Evolutionary conservation across 2,113 vertebrate species (phyloP), one percentile per base, ranked within the genome.

Genomic region (Phocoena sinus): DNA sequence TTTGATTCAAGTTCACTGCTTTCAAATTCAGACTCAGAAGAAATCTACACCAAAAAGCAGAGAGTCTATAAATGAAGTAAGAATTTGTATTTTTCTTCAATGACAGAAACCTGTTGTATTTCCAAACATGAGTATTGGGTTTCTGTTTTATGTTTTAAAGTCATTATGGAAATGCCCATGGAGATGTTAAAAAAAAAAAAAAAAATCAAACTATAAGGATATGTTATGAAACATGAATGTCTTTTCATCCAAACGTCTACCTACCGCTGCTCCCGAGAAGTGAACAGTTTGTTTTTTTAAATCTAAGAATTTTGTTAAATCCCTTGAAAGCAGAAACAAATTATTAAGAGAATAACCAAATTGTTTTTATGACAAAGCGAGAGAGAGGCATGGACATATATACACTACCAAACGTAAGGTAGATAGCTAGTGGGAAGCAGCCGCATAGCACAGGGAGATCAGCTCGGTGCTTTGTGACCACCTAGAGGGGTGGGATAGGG

Each of bases 321-420:
- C 50, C 95, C 90, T 87, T 11, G 13, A 91, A 93, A 94, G 23
- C 21, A 87, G 67, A 95, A 88, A 83, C 65, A 53, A 86, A n/a
- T 91, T 89, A 82, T 44, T 85, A 82, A 77, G 56, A 90, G 11
- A 83, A 65, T 91, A 31, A 76, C 56, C 23, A 92, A 36, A 41
- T 33, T 41, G 36, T 91, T 93, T 47, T 47, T 47, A 47, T 47
- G 44, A 47, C 44, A 47, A 47, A 47, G 9, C 0, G 44, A 47
- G 44, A 47, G 44, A 47, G 44, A 47, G 44, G 44, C 10, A 47
- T 11, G 44, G 44, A 47, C 44, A 47, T 47, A 10, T 47, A 11
- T 47, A 47, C 44, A 47, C 44, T 47, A 47, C 44, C 44, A 44
- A 44, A 44, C 8, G 44, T 44, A 44, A 44, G 44, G 44, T 44